Percentiles rank a stretch among this genome's conserved stretches.
These are phyloP conservation scores for Heterodera schachtii DNA, from an alignment of 1,140 invertebrate genomes.

Conservation along the genomic window DNA sequence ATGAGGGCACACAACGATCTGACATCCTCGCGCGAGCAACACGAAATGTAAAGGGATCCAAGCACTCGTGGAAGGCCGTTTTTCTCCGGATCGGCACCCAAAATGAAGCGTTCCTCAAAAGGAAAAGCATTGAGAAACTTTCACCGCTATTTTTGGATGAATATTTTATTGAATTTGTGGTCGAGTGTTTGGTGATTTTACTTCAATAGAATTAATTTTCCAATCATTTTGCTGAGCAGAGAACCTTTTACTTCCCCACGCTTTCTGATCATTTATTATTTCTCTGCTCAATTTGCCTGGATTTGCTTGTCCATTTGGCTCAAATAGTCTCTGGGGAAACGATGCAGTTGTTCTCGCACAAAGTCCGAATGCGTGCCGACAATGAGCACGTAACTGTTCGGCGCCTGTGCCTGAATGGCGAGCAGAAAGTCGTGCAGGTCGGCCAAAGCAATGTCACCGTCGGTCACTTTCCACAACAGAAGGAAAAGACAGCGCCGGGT, in stretches of 20 bases:
- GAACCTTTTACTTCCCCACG: too few relatives aligned
- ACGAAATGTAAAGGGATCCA: slow-evolving; percentile 85
- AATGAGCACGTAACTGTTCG: slow-evolving; percentile 89
- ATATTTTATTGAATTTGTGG: too few relatives aligned
- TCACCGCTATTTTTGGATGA: too few relatives aligned
- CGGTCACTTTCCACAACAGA: slow-evolving; percentile 90
- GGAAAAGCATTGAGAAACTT: too few relatives aligned
- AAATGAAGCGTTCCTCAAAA: slow-evolving; percentile 76
- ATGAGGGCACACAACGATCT: slow-evolving; percentile 75
- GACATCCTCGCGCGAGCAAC: slow-evolving; percentile 87
- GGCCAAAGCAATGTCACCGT: slow-evolving; percentile 85
- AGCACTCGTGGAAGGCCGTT: slow-evolving; percentile 88
- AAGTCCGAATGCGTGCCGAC: slow-evolving; percentile 92
- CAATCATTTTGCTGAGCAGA: too few relatives aligned
- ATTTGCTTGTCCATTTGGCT: slow-evolving; percentile 86
- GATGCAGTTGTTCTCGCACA: slow-evolving; percentile 72
- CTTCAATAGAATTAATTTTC: too few relatives aligned
- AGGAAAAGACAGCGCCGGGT: slow-evolving; percentile 92
- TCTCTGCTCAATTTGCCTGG: slow-evolving; percentile 67
- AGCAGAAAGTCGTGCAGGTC: slow-evolving; percentile 91
- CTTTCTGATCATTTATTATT: background rate
- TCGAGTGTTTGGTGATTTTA: too few relatives aligned
- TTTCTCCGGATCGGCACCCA: slow-evolving; percentile 91
- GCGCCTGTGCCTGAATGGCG: slow-evolving; percentile 85
- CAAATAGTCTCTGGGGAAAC: slow-evolving; percentile 75